Base-by-base conservation (phyloP, 2,888 invertebrate species). In the Cybosia mesomella region DNA sequence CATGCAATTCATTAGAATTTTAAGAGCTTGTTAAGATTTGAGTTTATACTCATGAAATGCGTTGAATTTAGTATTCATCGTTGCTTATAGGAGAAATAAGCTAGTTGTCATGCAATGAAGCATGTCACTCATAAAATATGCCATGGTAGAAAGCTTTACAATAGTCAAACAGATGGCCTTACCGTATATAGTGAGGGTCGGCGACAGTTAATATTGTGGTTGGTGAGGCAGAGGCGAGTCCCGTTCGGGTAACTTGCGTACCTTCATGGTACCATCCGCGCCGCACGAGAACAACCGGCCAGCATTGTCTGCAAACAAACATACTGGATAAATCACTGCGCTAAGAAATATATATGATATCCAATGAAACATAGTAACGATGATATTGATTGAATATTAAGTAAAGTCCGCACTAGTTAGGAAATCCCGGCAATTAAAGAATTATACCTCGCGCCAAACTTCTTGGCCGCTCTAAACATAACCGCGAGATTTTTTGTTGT, bases 241-340 rank as follows among this genome's bases (percentile, higher is more conserved):
- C n/a, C 97, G 96, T 87, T 98, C 98, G 22, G 98, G 98, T 83
- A 99, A 95, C 89, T 98, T 97, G 77, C 99, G 96, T 79, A 99
- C 98, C 96, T 99, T 99, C 97, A 99, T 98, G 63, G 99, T 99
- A 83, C 99, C 99, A 95, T 99, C 99, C 62, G 99, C 99, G 67
- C 99, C 99, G 92, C 99, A 99, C 9, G 99, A 99, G 95, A 99
- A 99, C 82, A 99, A 95, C 61, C 99, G 97, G 34, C 97, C 97
- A 73, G 97, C 97, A 58, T 97, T 96, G 90, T 99, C 99, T 95
- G 83, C 0, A 55, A 21, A 62, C 28, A 59, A 49, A 39, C 15
- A 53, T 54, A 54, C n/a, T 21, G 54, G 18, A n/a, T n/a, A 57
- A n/a, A 7, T 53, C 22, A 43, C 18, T 18, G 4, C 1, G 18